phyloP scores from a whole-genome alignment of 2,797 vertebrate species.

The Danio aesculapii region DNA sequence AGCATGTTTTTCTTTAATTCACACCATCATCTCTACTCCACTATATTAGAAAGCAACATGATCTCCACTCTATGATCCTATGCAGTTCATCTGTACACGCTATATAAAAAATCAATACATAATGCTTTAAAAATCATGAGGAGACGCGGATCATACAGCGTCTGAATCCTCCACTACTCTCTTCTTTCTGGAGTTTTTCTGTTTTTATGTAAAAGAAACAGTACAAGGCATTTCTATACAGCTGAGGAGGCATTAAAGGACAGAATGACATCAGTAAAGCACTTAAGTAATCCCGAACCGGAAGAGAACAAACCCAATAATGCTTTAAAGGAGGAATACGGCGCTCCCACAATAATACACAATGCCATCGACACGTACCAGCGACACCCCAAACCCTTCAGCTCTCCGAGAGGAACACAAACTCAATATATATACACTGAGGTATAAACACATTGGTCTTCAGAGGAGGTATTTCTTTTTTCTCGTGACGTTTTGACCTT shows the following conservation, averaged over 20 bases:
- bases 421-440: conserved; percentile 89
- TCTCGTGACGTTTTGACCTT: conserved; percentile 73
- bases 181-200: conserved; percentile 28
- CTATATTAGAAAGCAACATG: conserved; percentile 83
- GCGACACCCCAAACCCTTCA: conserved; percentile 71
- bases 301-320: conserved; percentile 77
- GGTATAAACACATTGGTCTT: conserved; percentile 98
- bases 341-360: conserved; percentile 78
- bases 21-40: conserved; percentile 78
- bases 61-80: conserved; percentile 79
- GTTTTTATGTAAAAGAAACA: conserved; percentile 64
- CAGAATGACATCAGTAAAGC: conserved; percentile 81
- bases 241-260: conserved; percentile 70
- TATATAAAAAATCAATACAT: conserved; percentile 89
- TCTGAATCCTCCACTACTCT: conserved; percentile 49
- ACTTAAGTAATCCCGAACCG: conserved; percentile 79
- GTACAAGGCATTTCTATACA: conserved; percentile 84
- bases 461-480: conserved; percentile 87
- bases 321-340: conserved; percentile 72
- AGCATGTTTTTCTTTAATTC: conserved; percentile 74
- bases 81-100: conserved; percentile 80
- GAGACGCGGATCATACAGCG: conserved; percentile 2
- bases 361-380: conserved; percentile 75
- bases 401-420: conserved; percentile 88
- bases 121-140: conserved; percentile 79